Evolutionary conservation across 2,797 vertebrate genomes (phyloP).

Genomic region (Gallirallus australis): DNA sequence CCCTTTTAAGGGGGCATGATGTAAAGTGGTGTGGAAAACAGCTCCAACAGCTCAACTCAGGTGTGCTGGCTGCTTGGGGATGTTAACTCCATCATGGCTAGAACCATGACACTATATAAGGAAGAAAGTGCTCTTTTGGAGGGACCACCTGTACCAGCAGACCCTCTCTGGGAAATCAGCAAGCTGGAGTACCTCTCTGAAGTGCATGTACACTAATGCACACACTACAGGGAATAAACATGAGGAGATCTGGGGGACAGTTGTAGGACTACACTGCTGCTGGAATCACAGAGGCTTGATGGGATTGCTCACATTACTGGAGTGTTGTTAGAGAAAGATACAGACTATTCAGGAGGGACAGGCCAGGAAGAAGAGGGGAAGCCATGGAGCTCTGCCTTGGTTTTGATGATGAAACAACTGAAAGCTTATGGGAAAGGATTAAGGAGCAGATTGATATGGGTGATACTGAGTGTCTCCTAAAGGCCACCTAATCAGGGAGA

Average conservation of each 20-base stretch:
- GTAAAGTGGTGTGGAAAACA: too few species aligned
- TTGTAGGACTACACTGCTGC: not conserved
- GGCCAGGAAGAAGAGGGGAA: not conserved
- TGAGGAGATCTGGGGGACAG: not conserved
- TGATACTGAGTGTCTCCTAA: not conserved
- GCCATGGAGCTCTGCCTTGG: fast-evolving
- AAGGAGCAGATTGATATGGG: not conserved
- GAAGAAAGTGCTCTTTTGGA: not conserved
- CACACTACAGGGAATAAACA: not conserved
- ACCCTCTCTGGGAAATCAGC: not conserved
- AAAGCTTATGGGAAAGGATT: not conserved
- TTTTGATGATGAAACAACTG: not conserved
- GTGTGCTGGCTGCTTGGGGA: too few species aligned
- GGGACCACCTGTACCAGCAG: not conserved
- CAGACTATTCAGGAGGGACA: not conserved
- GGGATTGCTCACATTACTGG: not conserved
- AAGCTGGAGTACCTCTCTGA: not conserved
- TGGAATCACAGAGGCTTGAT: not conserved
- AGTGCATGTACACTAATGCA: not conserved
- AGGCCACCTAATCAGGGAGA: not conserved
- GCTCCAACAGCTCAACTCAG: too few species aligned
- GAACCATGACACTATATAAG: not conserved
- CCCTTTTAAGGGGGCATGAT: too few species aligned
- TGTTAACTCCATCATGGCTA: too few species aligned
- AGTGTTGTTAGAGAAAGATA: not conserved